These are phyloP conservation scores for Podarcis lilfordi DNA, from an alignment of 2,797 vertebrate genomes.

Conservation along the genomic window DNA sequence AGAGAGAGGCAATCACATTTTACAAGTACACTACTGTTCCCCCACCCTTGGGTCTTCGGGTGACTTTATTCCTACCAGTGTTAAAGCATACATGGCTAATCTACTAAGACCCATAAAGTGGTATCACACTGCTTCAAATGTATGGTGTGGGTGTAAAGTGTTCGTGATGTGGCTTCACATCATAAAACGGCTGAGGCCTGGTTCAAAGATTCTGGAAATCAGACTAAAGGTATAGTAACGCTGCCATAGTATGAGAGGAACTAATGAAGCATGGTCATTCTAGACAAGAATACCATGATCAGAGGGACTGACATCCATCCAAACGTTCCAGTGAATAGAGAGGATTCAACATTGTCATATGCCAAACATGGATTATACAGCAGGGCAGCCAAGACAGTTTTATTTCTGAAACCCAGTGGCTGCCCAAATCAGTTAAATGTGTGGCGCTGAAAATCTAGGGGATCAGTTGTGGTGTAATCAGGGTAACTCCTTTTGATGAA, in stretches of 20 bases:
- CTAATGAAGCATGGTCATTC: not conserved
- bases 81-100: not conserved
- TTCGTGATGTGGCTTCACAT: not conserved
- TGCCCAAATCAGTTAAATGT: too few species aligned
- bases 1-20: not conserved
- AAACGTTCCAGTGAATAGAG: not conserved
- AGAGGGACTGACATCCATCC: not conserved
- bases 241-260: not conserved
- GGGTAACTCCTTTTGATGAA: not conserved
- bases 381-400: not conserved
- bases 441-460: too few species aligned
- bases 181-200: not conserved
- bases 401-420: not conserved
- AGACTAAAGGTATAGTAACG: not conserved
- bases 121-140: too few species aligned
- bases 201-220: not conserved
- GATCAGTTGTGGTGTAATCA: not conserved
- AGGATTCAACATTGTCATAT: too few species aligned
- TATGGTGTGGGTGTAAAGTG: too few species aligned
- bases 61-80: not conserved
- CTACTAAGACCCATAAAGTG: too few species aligned
- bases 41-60: conserved; percentile 6
- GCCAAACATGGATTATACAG: not conserved
- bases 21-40: accelerated
- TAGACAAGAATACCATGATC: not conserved